Evolutionary conservation across 1,140 invertebrate genomes (phyloP).

Genomic region (Campoletis sonorensis): DNA sequence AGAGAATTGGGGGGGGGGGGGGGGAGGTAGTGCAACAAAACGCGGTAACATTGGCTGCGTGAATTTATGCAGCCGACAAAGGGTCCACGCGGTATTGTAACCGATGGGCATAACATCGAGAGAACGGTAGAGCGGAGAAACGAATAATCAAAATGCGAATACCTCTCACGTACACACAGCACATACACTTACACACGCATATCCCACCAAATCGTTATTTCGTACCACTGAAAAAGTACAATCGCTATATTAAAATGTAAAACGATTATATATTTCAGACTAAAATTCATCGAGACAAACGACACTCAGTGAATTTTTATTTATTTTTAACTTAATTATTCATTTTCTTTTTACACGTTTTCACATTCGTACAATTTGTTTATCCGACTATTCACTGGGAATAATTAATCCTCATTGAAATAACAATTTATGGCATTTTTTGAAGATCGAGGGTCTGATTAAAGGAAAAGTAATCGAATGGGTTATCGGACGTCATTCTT

Average conservation of each 20-base stretch:
- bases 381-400: too few species aligned
- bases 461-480: too few species aligned
- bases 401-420: too few species aligned
- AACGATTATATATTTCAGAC: neutral
- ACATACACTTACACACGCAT: neutral
- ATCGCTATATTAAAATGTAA: too few species aligned
- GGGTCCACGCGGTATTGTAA: constrained; percentile 44
- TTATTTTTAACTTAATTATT: too few species aligned
- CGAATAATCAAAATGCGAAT: constrained; percentile 44
- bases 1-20: neutral
- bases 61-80: constrained; percentile 44
- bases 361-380: too few species aligned
- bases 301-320: neutral
- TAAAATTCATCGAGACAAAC: neutral
- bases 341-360: too few species aligned
- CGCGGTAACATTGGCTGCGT: constrained; percentile 9
- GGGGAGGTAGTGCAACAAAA: constrained; percentile 9
- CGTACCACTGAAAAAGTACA: neutral
- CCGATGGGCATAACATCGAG: constrained; percentile 35
- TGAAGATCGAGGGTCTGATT: too few species aligned
- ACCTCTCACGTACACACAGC: neutral
- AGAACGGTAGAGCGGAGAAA: constrained; percentile 11
- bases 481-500: too few species aligned
- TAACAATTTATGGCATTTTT: too few species aligned
- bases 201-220: neutral